Evolutionary conservation across 2,797 vertebrate species (phyloP), one percentile per base, ranked within the genome.

Genomic region (Silurus lanzhouensis): DNA sequence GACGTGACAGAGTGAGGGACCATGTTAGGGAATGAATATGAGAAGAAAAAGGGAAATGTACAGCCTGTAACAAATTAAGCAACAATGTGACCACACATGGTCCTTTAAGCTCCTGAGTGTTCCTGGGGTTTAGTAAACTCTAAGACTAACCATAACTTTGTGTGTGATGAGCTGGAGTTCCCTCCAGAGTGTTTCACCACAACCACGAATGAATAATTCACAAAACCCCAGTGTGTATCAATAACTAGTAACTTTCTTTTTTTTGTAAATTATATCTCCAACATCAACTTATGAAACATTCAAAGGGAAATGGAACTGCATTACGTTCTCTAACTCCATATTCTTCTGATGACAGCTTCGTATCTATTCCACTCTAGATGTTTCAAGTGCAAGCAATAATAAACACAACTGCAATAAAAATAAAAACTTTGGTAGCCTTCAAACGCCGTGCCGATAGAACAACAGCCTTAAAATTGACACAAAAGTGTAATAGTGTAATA

Each of bases 401-500:
- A 63, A 46, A 12, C 31, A 25, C 22, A 63, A 46, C 20, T 79
- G 27, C 58, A n/a, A 10, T 79, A 19, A n/a, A 22, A 38, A 14
- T 60, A 78, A 44, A 38, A 44, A 25, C 13, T 66, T 81, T 66
- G 31, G 79, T 55, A 31, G 15, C 61, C 46, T 68, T 81, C 63
- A 81, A 68, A 68, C 55, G 63, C 5, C 48, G 67, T 2, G 14
- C 48, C 20, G 52, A 27, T 46, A 68, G 38, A 81, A 81, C 80
- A 81, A 57, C 46, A 31, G 48, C 25, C 64, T 68, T 81, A 68
- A 68, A 68, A 81, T 68, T 81, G 80, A 68, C 64, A 68, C 15
- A 38, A 81, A 20, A 20, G 17, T 81, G 9, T 81, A 81, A 81
- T 55, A 31, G 19, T 81, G 63, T 68, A 68, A 68, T 81, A 81